A percentile compares a stretch with the other conserved stretches of the same genome.
These are phyloP conservation scores for Otus scops DNA, from an alignment of 2,797 vertebrate species.

Conservation along the genomic window DNA sequence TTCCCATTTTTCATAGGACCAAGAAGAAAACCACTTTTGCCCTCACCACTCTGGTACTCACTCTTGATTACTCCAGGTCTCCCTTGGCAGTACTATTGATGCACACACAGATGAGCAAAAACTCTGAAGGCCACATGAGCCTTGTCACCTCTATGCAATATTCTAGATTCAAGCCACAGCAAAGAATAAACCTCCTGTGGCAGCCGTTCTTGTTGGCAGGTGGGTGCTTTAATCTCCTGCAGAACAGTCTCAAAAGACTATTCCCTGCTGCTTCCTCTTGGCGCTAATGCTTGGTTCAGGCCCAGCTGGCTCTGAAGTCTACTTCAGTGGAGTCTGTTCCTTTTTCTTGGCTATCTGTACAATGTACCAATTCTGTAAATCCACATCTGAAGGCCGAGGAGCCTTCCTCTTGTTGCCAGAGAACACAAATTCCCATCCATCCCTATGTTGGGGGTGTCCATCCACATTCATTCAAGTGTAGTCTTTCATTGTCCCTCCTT, in stretches of 20 bases:
- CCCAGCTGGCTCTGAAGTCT: not conserved
- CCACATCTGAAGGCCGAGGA: not conserved
- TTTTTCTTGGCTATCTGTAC: not conserved
- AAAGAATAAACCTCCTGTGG: not conserved
- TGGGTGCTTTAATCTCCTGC: not conserved
- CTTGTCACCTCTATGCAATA: not conserved
- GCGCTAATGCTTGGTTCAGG: not conserved
- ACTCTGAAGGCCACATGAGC: fast-evolving
- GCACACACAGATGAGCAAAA: not conserved
- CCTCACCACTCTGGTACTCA: not conserved
- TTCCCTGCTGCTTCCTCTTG: not conserved
- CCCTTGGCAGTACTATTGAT: not conserved
- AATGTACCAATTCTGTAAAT: not conserved
- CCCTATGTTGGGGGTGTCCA: not conserved
- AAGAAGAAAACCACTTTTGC: not conserved
- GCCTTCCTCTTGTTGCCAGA: not conserved
- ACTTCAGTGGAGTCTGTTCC: not conserved
- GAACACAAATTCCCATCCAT: not conserved
- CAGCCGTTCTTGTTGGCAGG: not conserved
- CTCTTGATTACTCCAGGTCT: not conserved
- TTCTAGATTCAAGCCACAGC: not conserved
- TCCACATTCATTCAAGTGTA: not conserved
- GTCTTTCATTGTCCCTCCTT: not conserved
- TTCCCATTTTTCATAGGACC: not conserved
- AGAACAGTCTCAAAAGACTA: not conserved